Base-by-base conservation (phyloP, 2,888 invertebrate genomes). In the Girardia tigrina region DNA sequence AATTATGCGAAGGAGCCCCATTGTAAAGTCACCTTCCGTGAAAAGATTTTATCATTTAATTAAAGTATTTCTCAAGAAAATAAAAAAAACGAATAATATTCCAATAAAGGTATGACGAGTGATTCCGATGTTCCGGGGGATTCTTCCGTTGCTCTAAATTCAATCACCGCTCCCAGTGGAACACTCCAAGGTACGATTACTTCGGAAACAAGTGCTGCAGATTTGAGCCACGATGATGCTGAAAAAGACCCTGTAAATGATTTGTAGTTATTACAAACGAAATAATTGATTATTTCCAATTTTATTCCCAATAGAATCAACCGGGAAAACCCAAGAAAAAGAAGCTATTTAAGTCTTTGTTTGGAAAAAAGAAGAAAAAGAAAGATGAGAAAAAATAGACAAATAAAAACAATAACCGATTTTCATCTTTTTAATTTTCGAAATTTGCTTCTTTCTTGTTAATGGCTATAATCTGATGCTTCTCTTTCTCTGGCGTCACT, bases 331-430 rank as follows among this genome's bases (percentile, higher is more conserved):
- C 56, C 2, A 56, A 56, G 56, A 56, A 56, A 56, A 56, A 56
- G 56, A 56, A 56, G n/a, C n/a, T 56, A 16, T 56, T 56, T 56
- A 56, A 56, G 23, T 8, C 4, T 2, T 20, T 56, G n/a, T 56
- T 56, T 23, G n/a, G 8, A 4, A 56, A 56, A 16, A 56, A 56
- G n/a, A 56, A 56, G n/a, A 56, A 56, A n/a, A 56, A 56, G 56
- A 56, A 56, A 56, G 56, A 56, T 20, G 56, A 56, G n/a, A 56
- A 56, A 56, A 56, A 56, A 56, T 56, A 56, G 23, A 56, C n/a
- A n/a, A n/a, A n/a, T n/a, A n/a, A n/a, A n/a, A n/a, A n/a, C n/a
- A n/a, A n/a, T 36, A 8, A 8, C 56, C n/a, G 23, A 12, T 56
- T 8, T 56, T 8, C 23, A 12, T 8, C 36, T 56, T 56, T 56